Conservation (phyloP, 2,797 vertebrate species). For the Saxicola maurus region DNA sequence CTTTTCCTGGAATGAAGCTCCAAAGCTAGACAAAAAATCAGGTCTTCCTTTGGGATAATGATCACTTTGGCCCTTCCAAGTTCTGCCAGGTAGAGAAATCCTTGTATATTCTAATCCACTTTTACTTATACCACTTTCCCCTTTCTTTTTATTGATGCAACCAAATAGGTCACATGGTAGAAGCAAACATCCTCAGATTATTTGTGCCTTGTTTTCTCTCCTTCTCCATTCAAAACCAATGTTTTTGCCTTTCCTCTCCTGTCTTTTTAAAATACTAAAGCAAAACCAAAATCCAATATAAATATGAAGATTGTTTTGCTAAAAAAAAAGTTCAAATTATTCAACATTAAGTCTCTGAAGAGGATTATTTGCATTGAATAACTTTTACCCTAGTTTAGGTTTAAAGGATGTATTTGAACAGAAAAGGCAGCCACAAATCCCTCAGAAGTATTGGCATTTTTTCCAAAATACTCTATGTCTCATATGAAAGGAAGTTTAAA, state of each 20-base stretch:
- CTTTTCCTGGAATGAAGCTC: not conserved
- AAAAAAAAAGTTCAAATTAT: not conserved
- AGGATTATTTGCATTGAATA: not conserved
- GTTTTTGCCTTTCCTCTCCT: not conserved
- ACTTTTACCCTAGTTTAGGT: constrained; percentile 3
- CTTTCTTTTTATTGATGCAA: not conserved
- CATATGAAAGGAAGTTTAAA: constrained; percentile 30
- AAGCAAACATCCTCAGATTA: not conserved
- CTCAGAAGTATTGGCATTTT: not conserved
- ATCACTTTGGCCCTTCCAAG: not conserved
- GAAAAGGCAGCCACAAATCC: not conserved
- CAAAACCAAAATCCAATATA: not conserved
- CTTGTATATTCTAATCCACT: not conserved
- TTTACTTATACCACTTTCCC: not conserved
- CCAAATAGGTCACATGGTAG: not conserved
- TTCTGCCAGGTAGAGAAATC: not conserved
- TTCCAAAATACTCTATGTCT: not conserved
- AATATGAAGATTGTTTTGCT: not conserved
- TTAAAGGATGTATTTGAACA: not conserved
- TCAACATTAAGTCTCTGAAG: not conserved
- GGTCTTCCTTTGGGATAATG: not conserved
- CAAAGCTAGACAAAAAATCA: not conserved
- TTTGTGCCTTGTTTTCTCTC: not conserved
- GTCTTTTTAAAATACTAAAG: not conserved
- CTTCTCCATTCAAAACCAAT: not conserved